Conservation (phyloP, 2,888 invertebrate species). For the Lottia gigantea region DNA sequence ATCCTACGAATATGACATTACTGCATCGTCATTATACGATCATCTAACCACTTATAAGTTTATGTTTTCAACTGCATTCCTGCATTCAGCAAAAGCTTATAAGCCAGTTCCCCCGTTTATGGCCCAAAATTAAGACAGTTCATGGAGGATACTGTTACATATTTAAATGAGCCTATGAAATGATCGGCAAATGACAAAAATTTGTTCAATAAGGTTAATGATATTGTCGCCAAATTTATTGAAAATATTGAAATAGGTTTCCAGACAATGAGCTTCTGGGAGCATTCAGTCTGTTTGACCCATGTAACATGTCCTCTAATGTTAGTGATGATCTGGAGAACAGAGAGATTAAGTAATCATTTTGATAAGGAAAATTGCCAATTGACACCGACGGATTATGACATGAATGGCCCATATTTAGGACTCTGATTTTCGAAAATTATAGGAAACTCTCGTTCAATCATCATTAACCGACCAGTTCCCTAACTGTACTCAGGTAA, state of each 20-base stretch:
- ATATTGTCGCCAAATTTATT: not conserved
- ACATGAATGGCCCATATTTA: conserved; percentile 4
- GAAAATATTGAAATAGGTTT: not conserved
- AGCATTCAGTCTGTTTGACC: not conserved
- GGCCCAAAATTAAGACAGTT: not conserved
- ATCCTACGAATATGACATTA: not conserved
- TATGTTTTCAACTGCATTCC: not conserved
- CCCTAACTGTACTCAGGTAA: no score
- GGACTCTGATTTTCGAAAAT: not conserved
- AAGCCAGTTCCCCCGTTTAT: not conserved
- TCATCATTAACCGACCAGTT: no score
- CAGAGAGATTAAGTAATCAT: no score
- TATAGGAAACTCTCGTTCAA: no score
- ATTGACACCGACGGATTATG: not conserved
- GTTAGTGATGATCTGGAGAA: not conserved
- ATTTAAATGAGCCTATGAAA: not conserved
- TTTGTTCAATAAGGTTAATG: not conserved
- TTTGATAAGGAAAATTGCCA: no score
- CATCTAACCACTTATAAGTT: not conserved
- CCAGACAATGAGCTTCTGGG: not conserved
- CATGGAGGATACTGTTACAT: not conserved
- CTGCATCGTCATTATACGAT: not conserved
- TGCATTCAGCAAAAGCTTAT: not conserved
- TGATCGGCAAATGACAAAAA: not conserved
- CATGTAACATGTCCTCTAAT: not conserved